These are phyloP conservation scores for Spea multiplicata DNA, from an alignment of 2,113 vertebrate species.

Conservation along the genomic window DNA sequence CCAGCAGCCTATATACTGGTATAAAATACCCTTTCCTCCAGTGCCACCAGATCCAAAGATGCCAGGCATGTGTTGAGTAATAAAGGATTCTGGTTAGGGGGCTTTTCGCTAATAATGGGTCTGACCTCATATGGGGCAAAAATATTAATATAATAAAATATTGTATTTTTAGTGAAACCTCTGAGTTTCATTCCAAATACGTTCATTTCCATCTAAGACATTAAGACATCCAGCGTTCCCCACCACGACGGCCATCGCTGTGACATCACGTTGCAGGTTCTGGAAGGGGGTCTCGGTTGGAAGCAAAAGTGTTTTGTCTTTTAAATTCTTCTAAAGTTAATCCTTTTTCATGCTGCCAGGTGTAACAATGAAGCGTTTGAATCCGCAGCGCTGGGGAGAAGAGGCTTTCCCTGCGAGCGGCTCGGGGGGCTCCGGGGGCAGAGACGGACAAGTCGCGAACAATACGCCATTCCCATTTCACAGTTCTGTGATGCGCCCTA, in stretches of 20 bases:
- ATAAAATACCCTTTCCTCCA: too few relatives aligned
- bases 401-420: constrained; percentile 59
- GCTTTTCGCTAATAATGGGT: too few relatives aligned
- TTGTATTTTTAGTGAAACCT: too few relatives aligned
- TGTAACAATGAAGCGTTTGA: constrained; percentile 66
- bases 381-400: constrained; percentile 53
- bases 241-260: not conserved
- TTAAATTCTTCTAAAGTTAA: constrained; percentile 65
- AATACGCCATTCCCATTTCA: constrained; percentile 60
- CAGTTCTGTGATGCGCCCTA: constrained; percentile 61
- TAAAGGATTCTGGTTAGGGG: too few relatives aligned
- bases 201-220: not conserved
- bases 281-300: not conserved
- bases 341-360: constrained; percentile 64
- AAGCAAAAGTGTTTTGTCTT: constrained; percentile 3
- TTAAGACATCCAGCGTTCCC: not conserved
- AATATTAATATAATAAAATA: too few relatives aligned
- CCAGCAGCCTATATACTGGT: too few relatives aligned
- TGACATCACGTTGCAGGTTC: not conserved
- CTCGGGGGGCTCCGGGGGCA: constrained; percentile 60
- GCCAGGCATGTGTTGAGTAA: too few relatives aligned
- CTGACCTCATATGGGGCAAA: too few relatives aligned
- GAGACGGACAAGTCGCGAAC: constrained; percentile 59
- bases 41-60: too few relatives aligned
- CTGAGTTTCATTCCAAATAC: too few relatives aligned